Evolutionary conservation across 2,797 vertebrate genomes (phyloP).

Genomic region (Diglossa cyanea): DNA sequence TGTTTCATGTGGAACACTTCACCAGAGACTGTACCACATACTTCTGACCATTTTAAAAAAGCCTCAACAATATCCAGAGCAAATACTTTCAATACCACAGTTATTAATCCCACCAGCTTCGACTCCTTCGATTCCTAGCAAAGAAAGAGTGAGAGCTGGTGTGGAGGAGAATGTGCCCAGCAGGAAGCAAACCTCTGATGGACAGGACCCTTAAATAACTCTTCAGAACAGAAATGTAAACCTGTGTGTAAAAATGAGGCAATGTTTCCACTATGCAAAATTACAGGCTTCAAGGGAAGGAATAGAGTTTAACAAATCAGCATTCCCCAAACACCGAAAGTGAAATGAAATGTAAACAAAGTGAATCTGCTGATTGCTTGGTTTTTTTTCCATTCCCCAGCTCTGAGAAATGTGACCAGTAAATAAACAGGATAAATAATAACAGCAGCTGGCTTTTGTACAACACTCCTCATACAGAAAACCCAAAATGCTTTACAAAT

Average conservation of each 20-base stretch:
- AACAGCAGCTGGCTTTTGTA: conserved; percentile 39
- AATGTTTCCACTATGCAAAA: background rate
- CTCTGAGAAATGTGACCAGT: background rate
- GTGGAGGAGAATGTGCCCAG: background rate
- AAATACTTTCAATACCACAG: background rate
- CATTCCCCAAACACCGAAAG: background rate
- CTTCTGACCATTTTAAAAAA: conserved; percentile 1
- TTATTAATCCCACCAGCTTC: background rate
- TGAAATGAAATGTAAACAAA: conserved; percentile 1
- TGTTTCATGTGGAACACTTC: conserved; percentile 35
- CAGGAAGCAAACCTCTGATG: background rate
- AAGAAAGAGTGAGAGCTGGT: background rate
- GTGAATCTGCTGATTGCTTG: background rate
- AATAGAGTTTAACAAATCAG: background rate
- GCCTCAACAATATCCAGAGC: background rate
- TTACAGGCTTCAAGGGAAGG: background rate
- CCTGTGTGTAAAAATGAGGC: background rate
- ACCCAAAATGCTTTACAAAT: background rate
- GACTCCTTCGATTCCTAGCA: rapidly evolving
- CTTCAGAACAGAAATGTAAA: background rate
- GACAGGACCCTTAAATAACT: background rate
- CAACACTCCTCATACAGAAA: background rate
- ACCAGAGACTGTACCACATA: background rate
- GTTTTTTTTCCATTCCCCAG: background rate
- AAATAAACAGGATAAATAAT: conserved; percentile 31